Base-by-base conservation (phyloP, 1,140 invertebrate species). In the Drosophila suzukii region DNA sequence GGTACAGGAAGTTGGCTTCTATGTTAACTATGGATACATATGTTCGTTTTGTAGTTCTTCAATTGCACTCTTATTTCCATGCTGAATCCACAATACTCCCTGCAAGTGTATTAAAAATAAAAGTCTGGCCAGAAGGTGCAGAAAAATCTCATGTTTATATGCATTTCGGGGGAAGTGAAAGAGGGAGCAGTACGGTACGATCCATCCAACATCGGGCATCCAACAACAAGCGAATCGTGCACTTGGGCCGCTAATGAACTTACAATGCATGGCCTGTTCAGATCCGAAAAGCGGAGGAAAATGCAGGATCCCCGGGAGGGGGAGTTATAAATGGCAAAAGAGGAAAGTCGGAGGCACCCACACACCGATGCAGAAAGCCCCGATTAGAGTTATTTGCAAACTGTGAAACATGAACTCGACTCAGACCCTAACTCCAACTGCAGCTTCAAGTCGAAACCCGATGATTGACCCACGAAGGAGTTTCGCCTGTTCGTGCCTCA, bases 141-240 rank as follows among this genome's bases (percentile, higher is more conserved):
- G 79, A 89, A 67, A 78, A 84, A 81, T 84, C 84, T 89, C 81
- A 89, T 89, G 84, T 89, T 89, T 89, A 89, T 90, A 90, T 89
- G 82, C 83, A 86, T 86, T 86, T 86, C 66, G 68, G 50, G 49
- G 36, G 62, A 46, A 30, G n/a, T 17, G 36, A 27, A 27, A 46
- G 54, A 67, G 60, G 54, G 51, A 30, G 55, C 62, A 47, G 15
- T 12, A 6, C 47, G 59, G 34, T 53, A 56, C 38, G 62, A 68
- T 47, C 50, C 57, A 41, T 36, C 65, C 51, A 34, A 20, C 32
- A 62, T 62, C 50, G 39, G 39, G 60, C 56, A 49, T 13, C 66
- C 30, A 53, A 24, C 56, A 61, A 63, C 82, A 81, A 73, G 65
- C 70, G 77, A 78, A 84, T 89, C 84, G 84, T 89, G 84, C 78